Percentiles rank a stretch among this genome's conserved stretches.
These are phyloP conservation scores for Acromyrmex heyeri DNA, from an alignment of 1,140 invertebrate species.

Conservation along the genomic window DNA sequence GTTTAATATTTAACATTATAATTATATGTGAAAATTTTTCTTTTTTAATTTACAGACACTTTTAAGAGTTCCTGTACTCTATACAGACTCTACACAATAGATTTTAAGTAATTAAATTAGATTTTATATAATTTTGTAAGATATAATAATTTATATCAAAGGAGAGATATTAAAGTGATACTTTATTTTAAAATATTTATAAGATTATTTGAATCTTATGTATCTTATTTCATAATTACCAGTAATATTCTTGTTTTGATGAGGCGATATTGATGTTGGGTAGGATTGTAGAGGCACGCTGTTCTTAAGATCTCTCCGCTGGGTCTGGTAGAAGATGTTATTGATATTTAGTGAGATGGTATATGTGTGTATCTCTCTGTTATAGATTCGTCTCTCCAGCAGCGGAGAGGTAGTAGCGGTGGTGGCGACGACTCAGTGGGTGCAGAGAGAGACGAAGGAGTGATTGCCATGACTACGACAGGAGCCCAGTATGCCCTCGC, in stretches of 20 bases:
- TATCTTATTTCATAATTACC: slow-evolving; percentile 22
- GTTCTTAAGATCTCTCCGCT: slow-evolving; percentile 30
- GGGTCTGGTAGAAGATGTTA: slow-evolving; percentile 71
- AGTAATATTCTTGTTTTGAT: background rate
- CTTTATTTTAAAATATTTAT: background rate
- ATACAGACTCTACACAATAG: background rate
- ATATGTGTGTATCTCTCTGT: slow-evolving; percentile 45
- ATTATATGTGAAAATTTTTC: background rate
- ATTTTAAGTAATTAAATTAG: background rate
- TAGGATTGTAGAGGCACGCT: background rate
- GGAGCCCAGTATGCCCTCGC: slow-evolving; percentile 86
- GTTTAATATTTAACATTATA: background rate
- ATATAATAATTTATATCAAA: background rate
- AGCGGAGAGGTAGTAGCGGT: slow-evolving; percentile 78
- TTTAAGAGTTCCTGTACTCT: background rate
- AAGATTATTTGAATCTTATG: background rate
- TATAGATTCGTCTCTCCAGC: slow-evolving; percentile 82
- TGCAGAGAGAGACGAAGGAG: slow-evolving; percentile 83
- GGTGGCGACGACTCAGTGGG: slow-evolving; percentile 80
- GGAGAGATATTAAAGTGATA: no score
- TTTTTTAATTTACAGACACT: background rate
- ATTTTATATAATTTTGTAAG: background rate
- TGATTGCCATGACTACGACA: slow-evolving; percentile 86
- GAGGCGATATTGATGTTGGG: slow-evolving; percentile 35
- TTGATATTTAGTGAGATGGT: slow-evolving; percentile 77